phyloP scores from a whole-genome alignment of 2,797 vertebrate species.

The Clarias fuscus region DNA sequence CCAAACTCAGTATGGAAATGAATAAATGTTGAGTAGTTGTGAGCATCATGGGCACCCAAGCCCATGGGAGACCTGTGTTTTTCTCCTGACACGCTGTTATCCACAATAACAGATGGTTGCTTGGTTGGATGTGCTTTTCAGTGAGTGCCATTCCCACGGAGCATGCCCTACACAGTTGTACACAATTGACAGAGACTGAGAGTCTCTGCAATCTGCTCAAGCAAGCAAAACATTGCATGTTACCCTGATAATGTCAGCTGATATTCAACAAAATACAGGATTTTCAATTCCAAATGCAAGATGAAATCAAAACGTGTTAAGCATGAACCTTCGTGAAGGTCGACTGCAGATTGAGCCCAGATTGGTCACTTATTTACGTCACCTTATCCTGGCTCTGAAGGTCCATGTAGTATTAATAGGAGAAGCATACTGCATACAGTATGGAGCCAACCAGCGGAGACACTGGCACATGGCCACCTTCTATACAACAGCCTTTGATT shows the following conservation, averaged over 20 bases:
- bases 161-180: conserved; percentile 24
- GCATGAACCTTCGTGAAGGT: not conserved
- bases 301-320: not conserved
- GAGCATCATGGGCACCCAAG: no score
- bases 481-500: not conserved
- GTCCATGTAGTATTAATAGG: not conserved
- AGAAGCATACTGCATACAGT: not conserved
- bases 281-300: not conserved
- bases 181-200: conserved; percentile 34
- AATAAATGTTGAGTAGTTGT: no score
- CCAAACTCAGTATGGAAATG: no score
- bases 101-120: conserved; percentile 53
- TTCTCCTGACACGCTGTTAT: conserved; percentile 38
- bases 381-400: not conserved
- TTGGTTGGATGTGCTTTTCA: conserved; percentile 52
- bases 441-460: not conserved
- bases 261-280: not conserved
- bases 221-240: not conserved
- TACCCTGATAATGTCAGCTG: not conserved
- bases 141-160: conserved; percentile 44
- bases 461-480: not conserved
- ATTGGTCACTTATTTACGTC: not conserved
- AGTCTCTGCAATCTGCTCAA: conserved; percentile 17
- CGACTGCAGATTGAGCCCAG: not conserved
- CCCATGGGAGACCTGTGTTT: conserved; percentile 17